Base-by-base conservation (phyloP, 2,888 invertebrate species). In the Drosophila austrosaltans region DNA sequence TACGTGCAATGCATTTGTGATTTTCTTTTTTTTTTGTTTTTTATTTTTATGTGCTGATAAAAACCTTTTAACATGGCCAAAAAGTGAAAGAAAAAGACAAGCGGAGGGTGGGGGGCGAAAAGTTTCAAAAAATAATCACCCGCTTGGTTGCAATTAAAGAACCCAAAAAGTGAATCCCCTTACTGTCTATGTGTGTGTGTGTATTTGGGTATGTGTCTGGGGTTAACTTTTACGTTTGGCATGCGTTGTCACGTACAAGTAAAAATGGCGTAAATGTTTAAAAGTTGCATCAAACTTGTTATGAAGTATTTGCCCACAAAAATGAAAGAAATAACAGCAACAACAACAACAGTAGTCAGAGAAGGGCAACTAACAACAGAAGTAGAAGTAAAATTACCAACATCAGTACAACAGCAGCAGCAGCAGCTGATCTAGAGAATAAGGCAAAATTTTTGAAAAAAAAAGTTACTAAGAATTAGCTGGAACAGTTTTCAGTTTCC, bases 221-320 rank as follows among this genome's bases (percentile, higher is more conserved):
- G 22, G 36, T 48, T 44, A 76, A 72, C 60, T 69, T 79, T 70
- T 73, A 62, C 80, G 73, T 77, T 76, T 86, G 81, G 77, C 73
- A 79, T 84, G 89, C 89, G 89, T 77, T 72, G 85, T 79, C 89
- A 87, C 89, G 87, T 89, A 80, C 78, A 71, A 69, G 72, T 64
- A 66, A 74, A 80, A 83, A 86, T 81, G 81, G 87, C 77, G 89
- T 78, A 89, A 85, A 89, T 89, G 87, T 81, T 87, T 68, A 77
- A 86, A 83, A 83, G 77, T 83, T 87, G 81, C 89, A 87, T 81
- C 79, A 81, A 88, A 89, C 79, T 88, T 88, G 83, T 74, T 81
- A 77, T 74, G 81, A 86, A 83, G 81, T 83, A 83, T 83, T 82
- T 78, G 71, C 62, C 57, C 48, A 40, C 62, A 59, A 69, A 73